Percentiles rank a stretch among this genome's conserved stretches.
These are phyloP conservation scores for Montipora sp. DNA, from an alignment of 64 coral and sea anemone species.

Conservation along the genomic window DNA sequence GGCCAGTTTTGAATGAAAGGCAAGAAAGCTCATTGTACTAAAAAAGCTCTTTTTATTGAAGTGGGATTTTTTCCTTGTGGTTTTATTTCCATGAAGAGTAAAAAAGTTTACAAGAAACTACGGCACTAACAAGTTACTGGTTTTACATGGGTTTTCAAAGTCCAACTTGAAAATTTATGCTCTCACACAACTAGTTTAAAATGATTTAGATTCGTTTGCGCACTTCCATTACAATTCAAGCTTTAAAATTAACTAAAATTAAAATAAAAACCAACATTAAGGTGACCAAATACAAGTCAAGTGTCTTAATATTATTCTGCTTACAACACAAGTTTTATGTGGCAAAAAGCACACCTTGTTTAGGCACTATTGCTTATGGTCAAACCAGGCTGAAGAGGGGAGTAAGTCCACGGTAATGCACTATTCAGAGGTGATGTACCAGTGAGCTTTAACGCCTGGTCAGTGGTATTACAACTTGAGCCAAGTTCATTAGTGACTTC, in stretches of 20 bases:
- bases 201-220: no score
- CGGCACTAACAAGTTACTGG: no score
- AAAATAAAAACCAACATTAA: no score
- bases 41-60: background rate
- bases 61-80: background rate
- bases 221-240: no score
- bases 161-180: no score
- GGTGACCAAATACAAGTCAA: background rate
- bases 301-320: background rate
- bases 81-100: background rate
- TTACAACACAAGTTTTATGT: constrained; percentile 10
- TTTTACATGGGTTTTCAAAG: no score
- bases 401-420: constrained; percentile 70
- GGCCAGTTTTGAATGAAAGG: no score
- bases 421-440: constrained; percentile 79
- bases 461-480: constrained; percentile 52
- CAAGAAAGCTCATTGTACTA: no score
- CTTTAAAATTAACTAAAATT: no score
- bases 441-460: constrained; percentile 67
- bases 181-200: no score
- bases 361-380: constrained; percentile 42
- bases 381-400: constrained; percentile 22
- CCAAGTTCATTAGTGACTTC: constrained; percentile 35
- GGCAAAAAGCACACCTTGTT: constrained; percentile 27
- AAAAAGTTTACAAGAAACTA: no score